Evolutionary conservation across 2,888 invertebrate genomes (phyloP), one percentile per base, ranked within the genome.

Genomic region (Osmoderma eremita): DNA sequence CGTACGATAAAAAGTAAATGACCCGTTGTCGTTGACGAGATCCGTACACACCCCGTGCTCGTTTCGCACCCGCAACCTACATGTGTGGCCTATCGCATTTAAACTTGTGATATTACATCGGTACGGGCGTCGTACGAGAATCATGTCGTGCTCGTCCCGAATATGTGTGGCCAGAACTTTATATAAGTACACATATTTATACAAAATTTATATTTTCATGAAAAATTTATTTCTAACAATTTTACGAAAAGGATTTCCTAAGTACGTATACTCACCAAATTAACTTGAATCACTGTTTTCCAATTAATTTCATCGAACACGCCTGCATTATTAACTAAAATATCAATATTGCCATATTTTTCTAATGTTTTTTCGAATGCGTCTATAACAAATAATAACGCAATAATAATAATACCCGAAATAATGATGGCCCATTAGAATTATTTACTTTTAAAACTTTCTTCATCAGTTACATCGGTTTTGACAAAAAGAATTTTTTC

Each of bases 251-350:
- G 6, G 5, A 45, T 30, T 5, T 30, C 17, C 10, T 12, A n/a
- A 15, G n/a, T n/a, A n/a, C n/a, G n/a, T 17, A 6, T 42, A 41
- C 58, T 45, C 12, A 58, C 58, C 45, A 58, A 45, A n/a, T 58
- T 58, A 17, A 58, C 58, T 30, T 58, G 58, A 2, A 58, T 15
- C 17, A 45, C 13, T 15, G 36, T 6, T 48, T 42, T 24, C 58
- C 58, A 58, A 17, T 58, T 58, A 24, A 58, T 24, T 58, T 58
- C 58, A 45, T 58, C 36, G 45, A 58, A 45, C 30, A 58, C 2
- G 6, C 58, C 58, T n/a, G 58, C 58, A 36, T 58, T 58, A 13
- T 58, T 45, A 24, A 58, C 30, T 17, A 58, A 22, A 41, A 58
- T 58, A 45, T 58, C 58, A 15, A 58, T 24, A 30, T 48, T 15